Evolutionary conservation across 2,888 invertebrate species (phyloP).

Genomic region (Chrysotoxum bicinctum): DNA sequence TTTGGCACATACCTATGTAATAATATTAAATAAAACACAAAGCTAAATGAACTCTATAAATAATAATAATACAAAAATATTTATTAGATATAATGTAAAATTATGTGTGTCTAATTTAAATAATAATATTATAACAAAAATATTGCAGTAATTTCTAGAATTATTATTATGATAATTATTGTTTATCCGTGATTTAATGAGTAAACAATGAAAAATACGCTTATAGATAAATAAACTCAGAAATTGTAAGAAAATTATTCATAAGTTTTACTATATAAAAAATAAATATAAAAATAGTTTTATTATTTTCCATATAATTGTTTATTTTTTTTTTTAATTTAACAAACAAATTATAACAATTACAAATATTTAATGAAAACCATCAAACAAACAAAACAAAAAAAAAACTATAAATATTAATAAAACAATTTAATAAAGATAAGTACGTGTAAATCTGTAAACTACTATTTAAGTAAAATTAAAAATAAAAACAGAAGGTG

Average conservation of each 20-base stretch:
- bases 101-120: constrained; percentile 67
- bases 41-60: constrained; percentile 29
- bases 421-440: constrained; percentile 41
- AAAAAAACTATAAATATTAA: constrained; percentile 68
- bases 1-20: constrained; percentile 42
- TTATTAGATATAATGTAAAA: constrained; percentile 33
- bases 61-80: constrained; percentile 33
- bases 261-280: constrained; percentile 63
- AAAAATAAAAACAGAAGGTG: constrained; percentile 40
- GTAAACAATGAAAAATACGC: constrained; percentile 76
- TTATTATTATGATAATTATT: constrained; percentile 57
- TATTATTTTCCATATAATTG: constrained; percentile 42
- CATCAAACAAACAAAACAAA: constrained; percentile 17
- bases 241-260: constrained; percentile 70
- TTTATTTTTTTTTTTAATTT: constrained; percentile 40
- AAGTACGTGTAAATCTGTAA: constrained; percentile 73
- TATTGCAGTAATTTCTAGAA: constrained; percentile 60
- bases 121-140: constrained; percentile 38
- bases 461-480: constrained; percentile 66
- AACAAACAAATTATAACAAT: constrained; percentile 40
- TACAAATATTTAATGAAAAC: constrained; percentile 42
- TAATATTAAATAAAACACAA: constrained; percentile 33
- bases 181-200: constrained; percentile 73
- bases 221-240: constrained; percentile 75
- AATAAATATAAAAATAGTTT: constrained; percentile 30